Conservation (phyloP, 2,113 vertebrate genomes). For the Corvus moneduloides region DNA sequence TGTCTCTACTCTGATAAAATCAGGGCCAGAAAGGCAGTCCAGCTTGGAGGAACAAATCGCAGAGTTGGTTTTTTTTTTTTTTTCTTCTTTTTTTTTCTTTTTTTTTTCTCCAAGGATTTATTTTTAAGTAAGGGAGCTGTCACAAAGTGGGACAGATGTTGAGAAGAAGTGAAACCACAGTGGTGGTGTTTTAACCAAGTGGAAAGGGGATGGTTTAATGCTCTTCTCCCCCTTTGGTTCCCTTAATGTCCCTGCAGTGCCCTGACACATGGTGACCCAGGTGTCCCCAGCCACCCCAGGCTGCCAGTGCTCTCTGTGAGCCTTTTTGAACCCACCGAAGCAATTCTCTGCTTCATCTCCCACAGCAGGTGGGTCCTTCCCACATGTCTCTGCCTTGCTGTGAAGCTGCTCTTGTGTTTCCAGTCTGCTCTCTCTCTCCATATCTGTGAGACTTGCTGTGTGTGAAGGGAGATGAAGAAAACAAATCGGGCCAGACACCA, state of each 20-base stretch:
- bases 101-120: neutral
- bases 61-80: neutral
- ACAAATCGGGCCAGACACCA: accelerated
- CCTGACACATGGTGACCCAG: neutral
- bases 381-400: neutral
- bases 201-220: neutral
- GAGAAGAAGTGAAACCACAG: neutral
- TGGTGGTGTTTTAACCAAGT: neutral
- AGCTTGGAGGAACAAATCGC: conserved; percentile 58
- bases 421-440: neutral
- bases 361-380: neutral
- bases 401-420: conserved; percentile 7
- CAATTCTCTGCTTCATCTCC: neutral
- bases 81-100: accelerated
- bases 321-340: neutral
- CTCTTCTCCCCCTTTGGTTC: neutral
- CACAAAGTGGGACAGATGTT: conserved; percentile 17
- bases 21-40: conserved; percentile 58
- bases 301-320: neutral
- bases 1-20: conserved; percentile 66
- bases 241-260: neutral
- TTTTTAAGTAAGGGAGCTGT: conserved; percentile 43
- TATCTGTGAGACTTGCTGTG: neutral
- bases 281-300: neutral
- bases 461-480: neutral